Evolutionary conservation across 2,888 invertebrate genomes (phyloP).

Genomic region (Philopedon plagiatum): DNA sequence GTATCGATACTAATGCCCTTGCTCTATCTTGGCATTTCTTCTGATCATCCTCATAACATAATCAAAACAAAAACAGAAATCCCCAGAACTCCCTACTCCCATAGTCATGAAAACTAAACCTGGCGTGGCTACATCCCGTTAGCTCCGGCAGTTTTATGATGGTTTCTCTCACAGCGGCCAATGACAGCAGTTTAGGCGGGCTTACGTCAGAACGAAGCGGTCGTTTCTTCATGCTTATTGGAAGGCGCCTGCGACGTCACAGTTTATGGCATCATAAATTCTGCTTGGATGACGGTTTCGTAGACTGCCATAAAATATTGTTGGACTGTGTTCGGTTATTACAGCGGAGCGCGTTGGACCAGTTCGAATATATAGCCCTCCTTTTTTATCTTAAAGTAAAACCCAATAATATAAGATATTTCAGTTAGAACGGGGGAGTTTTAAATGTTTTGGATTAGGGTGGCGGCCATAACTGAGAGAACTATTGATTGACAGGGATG

Average conservation of each 20-base stretch:
- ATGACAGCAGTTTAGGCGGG: constrained; percentile 32
- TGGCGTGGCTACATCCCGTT: constrained; percentile 30
- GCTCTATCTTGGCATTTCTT: neutral
- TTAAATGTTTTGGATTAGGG: neutral
- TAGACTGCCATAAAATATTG: constrained; percentile 29
- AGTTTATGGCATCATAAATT: constrained; percentile 22
- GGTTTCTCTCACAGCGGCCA: constrained; percentile 36
- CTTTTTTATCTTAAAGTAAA: constrained; percentile 3
- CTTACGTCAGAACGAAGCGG: constrained; percentile 12
- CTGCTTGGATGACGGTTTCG: constrained; percentile 4
- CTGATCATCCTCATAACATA: neutral
- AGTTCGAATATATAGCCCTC: neutral
- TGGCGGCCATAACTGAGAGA: constrained; percentile 7
- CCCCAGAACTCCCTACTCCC: neutral
- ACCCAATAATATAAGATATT: neutral
- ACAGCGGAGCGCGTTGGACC: neutral
- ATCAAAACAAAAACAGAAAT: neutral
- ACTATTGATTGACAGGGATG: neutral
- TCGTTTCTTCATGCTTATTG: constrained; percentile 21
- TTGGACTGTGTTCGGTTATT: neutral
- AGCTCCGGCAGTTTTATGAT: constrained; percentile 47
- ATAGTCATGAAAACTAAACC: constrained; percentile 16
- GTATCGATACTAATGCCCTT: neutral
- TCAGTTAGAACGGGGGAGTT: neutral
- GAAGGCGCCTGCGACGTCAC: constrained; percentile 14